Conservation (phyloP, 2,113 vertebrate species). For the Marmota monax region DNA sequence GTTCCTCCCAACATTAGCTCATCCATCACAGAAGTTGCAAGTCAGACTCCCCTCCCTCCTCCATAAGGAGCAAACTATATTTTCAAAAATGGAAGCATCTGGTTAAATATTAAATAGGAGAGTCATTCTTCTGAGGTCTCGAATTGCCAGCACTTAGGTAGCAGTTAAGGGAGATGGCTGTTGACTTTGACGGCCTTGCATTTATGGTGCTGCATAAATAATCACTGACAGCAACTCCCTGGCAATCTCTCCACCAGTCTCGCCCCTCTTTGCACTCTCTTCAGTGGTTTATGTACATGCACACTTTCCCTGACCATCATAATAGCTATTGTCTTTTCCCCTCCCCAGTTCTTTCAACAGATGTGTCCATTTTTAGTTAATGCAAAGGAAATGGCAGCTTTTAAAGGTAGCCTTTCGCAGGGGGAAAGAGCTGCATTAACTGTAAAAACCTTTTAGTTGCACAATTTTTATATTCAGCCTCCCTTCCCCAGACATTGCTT, state of each 20-base stretch:
- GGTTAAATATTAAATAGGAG: conserved; percentile 80
- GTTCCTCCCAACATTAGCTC: not conserved
- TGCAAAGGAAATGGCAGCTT: conserved; percentile 80
- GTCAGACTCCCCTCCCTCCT: conserved; percentile 40
- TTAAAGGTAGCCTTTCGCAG: conserved; percentile 68
- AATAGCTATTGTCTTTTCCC: conserved; percentile 70
- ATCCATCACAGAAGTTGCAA: conserved; percentile 26
- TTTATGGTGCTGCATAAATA: conserved; percentile 74
- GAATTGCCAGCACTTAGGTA: conserved; percentile 54
- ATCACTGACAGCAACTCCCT: conserved; percentile 55
- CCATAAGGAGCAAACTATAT: conserved; percentile 35
- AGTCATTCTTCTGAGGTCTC: conserved; percentile 63
- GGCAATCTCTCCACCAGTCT: conserved; percentile 28
- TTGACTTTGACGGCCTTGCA: conserved; percentile 58
- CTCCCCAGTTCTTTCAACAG: conserved; percentile 64
- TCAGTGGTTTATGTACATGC: not conserved
- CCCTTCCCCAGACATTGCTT: conserved; percentile 57
- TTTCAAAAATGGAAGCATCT: conserved; percentile 78
- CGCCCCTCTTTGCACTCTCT: conserved; percentile 51
- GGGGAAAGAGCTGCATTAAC: conserved; percentile 66
- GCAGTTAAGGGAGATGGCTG: conserved; percentile 55
- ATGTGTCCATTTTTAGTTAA: conserved; percentile 80
- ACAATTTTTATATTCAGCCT: conserved; percentile 51
- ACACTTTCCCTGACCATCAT: conserved; percentile 24
- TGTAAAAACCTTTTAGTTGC: conserved; percentile 75